A percentile compares a stretch with the other conserved stretches of the same genome.
Evolutionary conservation across 2,113 vertebrate genomes (phyloP).

Genomic region (Hemichromis elongatus): DNA sequence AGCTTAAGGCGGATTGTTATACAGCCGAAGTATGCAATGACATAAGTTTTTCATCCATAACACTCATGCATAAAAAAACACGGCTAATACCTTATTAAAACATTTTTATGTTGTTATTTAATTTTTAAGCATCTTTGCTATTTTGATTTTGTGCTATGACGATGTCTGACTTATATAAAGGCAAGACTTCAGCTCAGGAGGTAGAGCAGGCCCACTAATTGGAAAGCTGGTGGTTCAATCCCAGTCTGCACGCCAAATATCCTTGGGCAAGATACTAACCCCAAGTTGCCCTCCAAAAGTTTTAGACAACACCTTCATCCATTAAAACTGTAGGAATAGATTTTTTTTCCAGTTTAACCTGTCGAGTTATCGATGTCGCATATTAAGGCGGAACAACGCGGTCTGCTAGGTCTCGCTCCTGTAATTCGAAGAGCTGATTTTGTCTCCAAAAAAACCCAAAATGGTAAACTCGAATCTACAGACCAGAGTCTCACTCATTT

Average conservation of each 20-base stretch:
- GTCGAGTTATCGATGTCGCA: background rate
- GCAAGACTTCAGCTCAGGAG: background rate
- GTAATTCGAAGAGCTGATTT: background rate
- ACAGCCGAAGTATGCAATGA: background rate
- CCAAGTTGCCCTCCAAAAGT: background rate
- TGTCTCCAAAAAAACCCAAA: background rate
- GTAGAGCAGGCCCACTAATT: background rate
- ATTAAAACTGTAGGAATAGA: background rate
- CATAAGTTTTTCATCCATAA: background rate
- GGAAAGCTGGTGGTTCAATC: background rate
- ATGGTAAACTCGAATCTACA: background rate
- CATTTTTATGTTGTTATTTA: background rate
- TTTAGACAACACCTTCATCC: background rate
- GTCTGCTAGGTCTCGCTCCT: background rate
- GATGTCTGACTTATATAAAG: background rate
- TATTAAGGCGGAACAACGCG: background rate
- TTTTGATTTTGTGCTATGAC: background rate
- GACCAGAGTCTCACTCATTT: background rate
- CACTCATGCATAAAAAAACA: background rate
- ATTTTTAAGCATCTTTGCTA: background rate
- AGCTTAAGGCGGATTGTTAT: background rate
- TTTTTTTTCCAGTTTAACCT: background rate
- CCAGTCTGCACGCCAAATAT: background rate
- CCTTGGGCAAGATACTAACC: background rate
- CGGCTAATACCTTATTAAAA: background rate